Evolutionary conservation across 2,113 vertebrate genomes (phyloP).

Genomic region (Meles meles): DNA sequence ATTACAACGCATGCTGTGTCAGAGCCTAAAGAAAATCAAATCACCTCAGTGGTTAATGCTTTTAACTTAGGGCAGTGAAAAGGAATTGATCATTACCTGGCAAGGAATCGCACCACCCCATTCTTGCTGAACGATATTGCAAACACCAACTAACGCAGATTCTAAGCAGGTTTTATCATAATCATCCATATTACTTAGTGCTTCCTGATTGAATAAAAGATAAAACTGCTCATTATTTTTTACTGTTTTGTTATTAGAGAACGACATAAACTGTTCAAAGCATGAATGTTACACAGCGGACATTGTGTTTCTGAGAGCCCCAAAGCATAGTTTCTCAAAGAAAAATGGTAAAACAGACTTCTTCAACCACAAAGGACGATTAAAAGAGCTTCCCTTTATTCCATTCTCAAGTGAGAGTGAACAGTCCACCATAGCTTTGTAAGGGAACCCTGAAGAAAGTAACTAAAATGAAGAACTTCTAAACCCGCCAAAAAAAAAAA

Average conservation of each 20-base stretch:
- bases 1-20: background rate
- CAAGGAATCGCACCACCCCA: slow-evolving; percentile 96
- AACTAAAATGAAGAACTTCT: background rate
- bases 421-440: background rate
- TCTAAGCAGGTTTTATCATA: slow-evolving; percentile 98
- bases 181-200: slow-evolving; percentile 94
- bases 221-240: slow-evolving; percentile 28
- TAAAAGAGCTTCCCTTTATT: background rate
- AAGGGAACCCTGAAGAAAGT: slow-evolving; percentile 2
- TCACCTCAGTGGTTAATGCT: background rate
- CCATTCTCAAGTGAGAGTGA: background rate
- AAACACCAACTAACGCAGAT: slow-evolving; percentile 91
- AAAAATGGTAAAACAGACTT: background rate
- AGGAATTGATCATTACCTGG: slow-evolving; percentile 86
- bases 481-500: slow-evolving; percentile 1
- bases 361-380: background rate
- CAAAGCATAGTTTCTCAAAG: background rate
- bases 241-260: slow-evolving; percentile 20
- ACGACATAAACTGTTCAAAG: slow-evolving; percentile 37
- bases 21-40: slow-evolving; percentile 32
- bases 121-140: slow-evolving; percentile 95
- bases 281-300: background rate
- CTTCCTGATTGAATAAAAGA: slow-evolving; percentile 86
- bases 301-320: background rate
- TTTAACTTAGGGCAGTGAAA: background rate